These are phyloP conservation scores for Thinocorus orbignyianus DNA, from an alignment of 2,113 vertebrate genomes.

Conservation along the genomic window DNA sequence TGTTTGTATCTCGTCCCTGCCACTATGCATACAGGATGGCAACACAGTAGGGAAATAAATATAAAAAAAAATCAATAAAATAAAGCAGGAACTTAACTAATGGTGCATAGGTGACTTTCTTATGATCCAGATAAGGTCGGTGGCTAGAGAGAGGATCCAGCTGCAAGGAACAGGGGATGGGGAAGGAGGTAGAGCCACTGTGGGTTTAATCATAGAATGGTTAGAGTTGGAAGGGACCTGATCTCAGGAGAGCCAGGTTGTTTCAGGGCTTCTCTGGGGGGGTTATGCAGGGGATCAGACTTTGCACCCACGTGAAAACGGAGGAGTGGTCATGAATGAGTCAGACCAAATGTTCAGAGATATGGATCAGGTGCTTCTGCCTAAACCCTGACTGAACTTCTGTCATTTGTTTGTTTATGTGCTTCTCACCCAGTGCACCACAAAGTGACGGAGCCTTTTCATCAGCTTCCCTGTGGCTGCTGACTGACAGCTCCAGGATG, in stretches of 20 bases:
- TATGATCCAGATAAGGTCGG: neutral
- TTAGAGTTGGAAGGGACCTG: no score
- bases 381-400: neutral
- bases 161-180: neutral
- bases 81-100: neutral
- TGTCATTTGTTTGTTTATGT: neutral
- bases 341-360: neutral
- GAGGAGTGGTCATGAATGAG: neutral
- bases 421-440: neutral
- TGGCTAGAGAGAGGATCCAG: neutral
- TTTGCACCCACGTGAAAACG: neutral
- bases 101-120: neutral
- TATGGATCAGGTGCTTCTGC: neutral
- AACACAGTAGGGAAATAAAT: neutral
- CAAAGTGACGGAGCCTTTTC: neutral
- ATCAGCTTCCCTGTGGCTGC: neutral
- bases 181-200: neutral
- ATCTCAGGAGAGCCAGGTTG: neutral
- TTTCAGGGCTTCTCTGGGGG: neutral
- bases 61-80: neutral
- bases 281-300: neutral
- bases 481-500: neutral
- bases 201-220: neutral
- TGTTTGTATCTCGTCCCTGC: neutral
- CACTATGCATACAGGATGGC: neutral